Evolutionary conservation across 1,140 invertebrate genomes (phyloP), one percentile per base, ranked within the genome.

Genomic region (Leptinotarsa undecemlineata): DNA sequence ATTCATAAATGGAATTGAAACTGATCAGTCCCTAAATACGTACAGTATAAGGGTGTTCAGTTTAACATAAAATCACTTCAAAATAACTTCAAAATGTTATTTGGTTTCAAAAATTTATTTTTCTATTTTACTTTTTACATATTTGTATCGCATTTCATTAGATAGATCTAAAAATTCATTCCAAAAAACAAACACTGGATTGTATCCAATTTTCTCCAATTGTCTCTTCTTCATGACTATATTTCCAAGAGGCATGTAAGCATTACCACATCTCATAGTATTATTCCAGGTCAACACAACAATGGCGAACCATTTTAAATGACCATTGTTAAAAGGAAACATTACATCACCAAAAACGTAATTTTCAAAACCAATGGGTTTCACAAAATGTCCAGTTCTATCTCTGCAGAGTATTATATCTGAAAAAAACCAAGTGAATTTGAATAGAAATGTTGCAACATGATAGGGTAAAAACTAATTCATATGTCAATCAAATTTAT

Each of bases 401-500:
- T 89, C 83, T 68, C 88, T 77, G 76, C 89, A 89, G 66, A 90
- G 74, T 20, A 90, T 81, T 72, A 91, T 84, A 84, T 90, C 88
- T 84, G 83, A 73, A 87, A 87, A 48, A 78, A 64, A 42, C 2
- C 2, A 66, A 19, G 8, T 42, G 19, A 23, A 66, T 21, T 61
- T 57, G 1, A 73, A 51, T 6, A 20, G 13, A 15, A 15, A 23
- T 71, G 3, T 66, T 60, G 15, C 33, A 72, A 42, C 8, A 11
- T 42, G 33, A 42, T 42, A 11, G 33, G 8, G 8, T 42, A 42
- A 42, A 42, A 42, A 42, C 8, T 42, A 42, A 42, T 42, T 42
- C 2, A 51, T 21, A 61, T 42, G 20, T 48, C n/a, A 23, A 26
- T n/a, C 15, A 6, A 69, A 17, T 17, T 42, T 21, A 14, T 68